Percentiles rank a stretch among this genome's conserved stretches.
Conservation (phyloP, 2,797 vertebrate genomes). For the Malurus leucopterus region DNA sequence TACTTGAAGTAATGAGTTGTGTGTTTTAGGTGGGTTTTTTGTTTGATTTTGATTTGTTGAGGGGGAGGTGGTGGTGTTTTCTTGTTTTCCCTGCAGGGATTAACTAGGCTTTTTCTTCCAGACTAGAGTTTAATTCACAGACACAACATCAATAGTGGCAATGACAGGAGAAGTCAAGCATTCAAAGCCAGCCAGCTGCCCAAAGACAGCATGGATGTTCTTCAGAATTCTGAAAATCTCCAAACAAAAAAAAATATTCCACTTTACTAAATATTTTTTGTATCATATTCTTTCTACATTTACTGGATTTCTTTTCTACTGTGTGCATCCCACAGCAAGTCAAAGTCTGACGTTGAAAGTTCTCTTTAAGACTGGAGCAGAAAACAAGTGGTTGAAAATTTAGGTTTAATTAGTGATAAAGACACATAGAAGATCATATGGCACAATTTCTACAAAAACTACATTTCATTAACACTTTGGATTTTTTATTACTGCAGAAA, state of each 20-base stretch:
- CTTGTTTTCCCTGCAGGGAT: background rate
- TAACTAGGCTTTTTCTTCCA: background rate
- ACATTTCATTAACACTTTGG: background rate
- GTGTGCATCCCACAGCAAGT: background rate
- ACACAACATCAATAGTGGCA: background rate
- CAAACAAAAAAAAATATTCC: background rate
- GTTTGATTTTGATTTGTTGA: background rate
- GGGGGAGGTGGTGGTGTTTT: fast-evolving
- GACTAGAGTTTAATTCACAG: background rate
- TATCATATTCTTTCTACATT: background rate
- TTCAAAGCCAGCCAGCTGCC: background rate
- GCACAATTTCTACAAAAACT: background rate
- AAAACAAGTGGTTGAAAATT: background rate
- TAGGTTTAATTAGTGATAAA: background rate
- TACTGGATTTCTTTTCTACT: background rate
- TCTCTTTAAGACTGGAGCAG: background rate
- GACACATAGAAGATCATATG: background rate
- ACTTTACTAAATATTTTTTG: background rate
- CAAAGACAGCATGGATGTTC: background rate
- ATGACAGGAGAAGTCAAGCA: background rate
- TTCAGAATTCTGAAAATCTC: background rate
- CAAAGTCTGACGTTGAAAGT: background rate
- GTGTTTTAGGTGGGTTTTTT: background rate
- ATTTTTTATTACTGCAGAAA: background rate
- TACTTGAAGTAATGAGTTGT: background rate